Evolutionary conservation across 2,113 vertebrate genomes (phyloP), one percentile per base, ranked within the genome.

Genomic region (Prietella phreatophila): DNA sequence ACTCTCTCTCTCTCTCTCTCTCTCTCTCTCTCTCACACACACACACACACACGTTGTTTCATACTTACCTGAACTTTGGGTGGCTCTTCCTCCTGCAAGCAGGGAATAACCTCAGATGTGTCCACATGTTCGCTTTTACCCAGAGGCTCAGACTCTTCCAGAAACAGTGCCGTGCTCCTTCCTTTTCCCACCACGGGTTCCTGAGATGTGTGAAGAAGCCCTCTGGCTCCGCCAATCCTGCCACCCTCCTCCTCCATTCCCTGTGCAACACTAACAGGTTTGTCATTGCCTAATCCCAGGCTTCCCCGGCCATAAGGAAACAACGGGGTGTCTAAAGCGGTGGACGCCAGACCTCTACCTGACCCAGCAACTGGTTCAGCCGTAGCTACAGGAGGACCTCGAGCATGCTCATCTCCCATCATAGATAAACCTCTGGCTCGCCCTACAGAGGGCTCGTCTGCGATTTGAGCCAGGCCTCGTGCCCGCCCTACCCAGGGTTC

Each of bases 181-280:
- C 85, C 85, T 3, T 88, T 75, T 2, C 92, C 92, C n/a, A 92
- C 42, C 19, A n/a, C 88, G 58, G 89, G 90, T 33, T 92, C 91
- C 36, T 55, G 19, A 61, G 84, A 0, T n/a, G 85, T 33, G 22
- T 91, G 20, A n/a, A 91, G 84, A 71, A 93, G 67, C 1, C 92
- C 93, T 80, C 92, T 89, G 60, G 90, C 91, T 86, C 88, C 85
- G 10, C 92, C 93, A 25, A 89, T 9, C 19, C 63, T 89, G 2
- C 22, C 20, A 13, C 39, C 75, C 22, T 86, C 89, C 30, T 83
- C 69, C 81, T 92, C 50, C 55, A 7, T 65, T 0, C 91, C 92
- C 88, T 91, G 90, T 1, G 85, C 90, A 53, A 87, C 73, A n/a
- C 93, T 91, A 47, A 91, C 7, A 60, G 86, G 65, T 30, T 5